Evolutionary conservation across 2,797 vertebrate genomes (phyloP), one percentile per base, ranked within the genome.

Genomic region (Pampus argenteus): DNA sequence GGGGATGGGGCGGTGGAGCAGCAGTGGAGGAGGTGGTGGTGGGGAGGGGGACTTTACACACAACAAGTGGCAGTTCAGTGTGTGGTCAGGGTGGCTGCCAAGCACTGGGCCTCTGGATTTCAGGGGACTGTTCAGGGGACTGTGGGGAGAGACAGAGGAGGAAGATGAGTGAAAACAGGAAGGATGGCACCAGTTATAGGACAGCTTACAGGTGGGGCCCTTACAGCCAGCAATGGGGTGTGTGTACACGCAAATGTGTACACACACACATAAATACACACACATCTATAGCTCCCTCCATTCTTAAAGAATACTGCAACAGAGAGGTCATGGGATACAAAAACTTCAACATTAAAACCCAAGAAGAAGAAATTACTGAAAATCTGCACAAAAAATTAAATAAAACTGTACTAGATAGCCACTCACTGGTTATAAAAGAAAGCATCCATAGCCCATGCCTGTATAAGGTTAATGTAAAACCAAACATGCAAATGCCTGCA

Each of bases 131-230:
- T 76, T 79, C 79, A 72, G 85, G 80, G 82, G 84, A 82, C 63
- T 87, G 85, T 42, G 84, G 86, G 64, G 79, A 81, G 69, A 82
- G 71, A 72, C 63, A 54, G 74, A 79, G 88, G 86, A 88, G 89
- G 90, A 90, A 85, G 86, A 91, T 90, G 91, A 94, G 87, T 83
- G 75, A 90, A 92, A 93, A 95, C 93, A 95, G 93, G 94, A 95
- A 95, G 93, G 93, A 94, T 94, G 92, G 92, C 93, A 94, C 93
- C 88, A 85, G 90, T 86, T 84, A 89, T 92, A 93, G 94, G 93
- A 93, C 88, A 91, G 86, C 83, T 90, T 70, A 82, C 81, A 88
- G 87, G 81, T 80, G 62, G 90, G 74, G 84, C 82, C 79, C 79
- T 82, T 66, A 75, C 82, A 89, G 83, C 70, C 74, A 77, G 76